Percentiles rank a stretch among this genome's conserved stretches.
phyloP scores from a whole-genome alignment of 2,113 vertebrate genomes.

The Marmota flaviventris region DNA sequence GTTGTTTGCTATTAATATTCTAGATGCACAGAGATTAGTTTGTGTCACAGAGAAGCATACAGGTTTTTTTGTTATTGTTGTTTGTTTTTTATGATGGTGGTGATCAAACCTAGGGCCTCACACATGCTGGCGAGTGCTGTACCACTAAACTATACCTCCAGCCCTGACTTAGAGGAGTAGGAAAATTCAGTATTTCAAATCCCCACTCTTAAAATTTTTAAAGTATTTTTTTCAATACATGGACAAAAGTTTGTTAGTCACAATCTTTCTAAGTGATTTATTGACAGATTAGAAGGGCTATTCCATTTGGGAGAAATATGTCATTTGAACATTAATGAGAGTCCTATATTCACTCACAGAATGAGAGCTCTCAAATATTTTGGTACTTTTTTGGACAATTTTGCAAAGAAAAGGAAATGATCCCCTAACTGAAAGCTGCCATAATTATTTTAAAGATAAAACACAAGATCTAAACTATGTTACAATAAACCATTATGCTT shows the following conservation, averaged over 20 bases:
- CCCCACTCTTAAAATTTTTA: neutral
- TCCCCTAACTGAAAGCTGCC: neutral
- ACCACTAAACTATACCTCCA: neutral
- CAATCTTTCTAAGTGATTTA: conserved; percentile 20
- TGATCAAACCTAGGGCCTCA: neutral
- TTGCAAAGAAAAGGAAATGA: conserved; percentile 34
- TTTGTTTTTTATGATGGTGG: neutral
- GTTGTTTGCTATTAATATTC: neutral
- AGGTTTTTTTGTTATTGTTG: neutral
- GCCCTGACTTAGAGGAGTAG: conserved; percentile 19
- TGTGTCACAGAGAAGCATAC: neutral
- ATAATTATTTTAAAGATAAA: conserved; percentile 52
- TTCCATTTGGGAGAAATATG: neutral
- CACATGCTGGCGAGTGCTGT: neutral
- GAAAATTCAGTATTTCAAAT: conserved; percentile 40
- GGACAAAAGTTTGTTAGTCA: conserved; percentile 21
- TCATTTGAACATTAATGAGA: conserved; percentile 13
- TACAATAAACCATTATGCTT: conserved; percentile 24
- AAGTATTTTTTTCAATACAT: neutral
- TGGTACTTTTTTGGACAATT: neutral
- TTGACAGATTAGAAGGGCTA: neutral
- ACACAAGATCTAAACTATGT: conserved; percentile 25
- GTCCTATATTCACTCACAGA: neutral
- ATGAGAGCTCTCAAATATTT: neutral
- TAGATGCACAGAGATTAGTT: neutral